phyloP scores from a whole-genome alignment of 1,140 invertebrate genomes.

The Brachionus rotundiformis region DNA sequence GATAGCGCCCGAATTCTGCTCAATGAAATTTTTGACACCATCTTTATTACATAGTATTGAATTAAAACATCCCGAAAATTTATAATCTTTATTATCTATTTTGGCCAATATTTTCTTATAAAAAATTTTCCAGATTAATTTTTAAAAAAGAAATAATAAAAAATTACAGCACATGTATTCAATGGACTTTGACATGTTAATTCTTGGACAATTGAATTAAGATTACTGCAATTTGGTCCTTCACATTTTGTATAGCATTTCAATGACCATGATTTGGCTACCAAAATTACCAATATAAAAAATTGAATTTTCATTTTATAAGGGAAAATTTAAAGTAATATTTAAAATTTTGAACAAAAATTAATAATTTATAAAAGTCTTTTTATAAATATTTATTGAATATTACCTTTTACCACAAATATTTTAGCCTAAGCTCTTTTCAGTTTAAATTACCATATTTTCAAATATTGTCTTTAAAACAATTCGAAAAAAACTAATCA shows the following conservation, averaged over 20 bases:
- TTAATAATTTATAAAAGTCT: too few relatives aligned
- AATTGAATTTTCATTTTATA: neutral
- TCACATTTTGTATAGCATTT: neutral
- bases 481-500: too few relatives aligned
- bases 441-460: too few relatives aligned
- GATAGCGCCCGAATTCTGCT: too few relatives aligned
- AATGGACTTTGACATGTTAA: neutral
- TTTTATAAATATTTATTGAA: too few relatives aligned
- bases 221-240: neutral
- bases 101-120: neutral
- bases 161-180: neutral
- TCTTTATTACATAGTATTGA: neutral
- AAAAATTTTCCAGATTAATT: neutral
- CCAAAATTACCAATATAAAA: neutral
- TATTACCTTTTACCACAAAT: too few relatives aligned
- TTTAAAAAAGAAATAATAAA: neutral
- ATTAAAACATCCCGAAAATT: neutral
- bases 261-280: neutral
- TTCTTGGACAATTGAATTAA: neutral
- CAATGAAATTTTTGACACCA: neutral
- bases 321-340: too few relatives aligned
- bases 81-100: neutral
- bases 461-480: too few relatives aligned
- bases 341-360: too few relatives aligned
- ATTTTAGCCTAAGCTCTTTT: too few relatives aligned